These are phyloP conservation scores for Zosterops hypoxanthus DNA, from an alignment of 2,113 vertebrate genomes.

Conservation along the genomic window DNA sequence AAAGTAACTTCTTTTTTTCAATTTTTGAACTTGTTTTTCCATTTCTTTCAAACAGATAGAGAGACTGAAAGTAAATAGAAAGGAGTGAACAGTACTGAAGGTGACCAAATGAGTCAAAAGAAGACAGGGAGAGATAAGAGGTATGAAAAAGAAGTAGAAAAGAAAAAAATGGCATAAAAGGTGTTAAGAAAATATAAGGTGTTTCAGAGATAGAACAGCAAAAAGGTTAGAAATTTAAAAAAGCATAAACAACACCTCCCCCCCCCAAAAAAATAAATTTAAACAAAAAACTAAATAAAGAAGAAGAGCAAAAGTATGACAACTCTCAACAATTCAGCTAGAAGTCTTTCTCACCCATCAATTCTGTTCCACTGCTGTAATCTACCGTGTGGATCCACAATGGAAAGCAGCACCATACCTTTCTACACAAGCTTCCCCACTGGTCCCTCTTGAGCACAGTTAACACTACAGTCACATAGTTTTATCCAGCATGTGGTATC, in stretches of 20 bases:
- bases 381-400: not conserved
- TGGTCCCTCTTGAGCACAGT: not conserved
- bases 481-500: not conserved
- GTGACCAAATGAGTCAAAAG: not conserved
- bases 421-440: not conserved
- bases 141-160: not conserved
- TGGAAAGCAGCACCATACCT: not conserved
- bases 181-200: not conserved
- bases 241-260: not conserved
- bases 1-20: not conserved
- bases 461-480: not conserved
- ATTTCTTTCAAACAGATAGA: not conserved
- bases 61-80: not conserved
- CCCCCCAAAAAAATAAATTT: too few species aligned
- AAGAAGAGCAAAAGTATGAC: not conserved
- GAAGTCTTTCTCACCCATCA: not conserved
- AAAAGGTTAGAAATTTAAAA: not conserved
- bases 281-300: not conserved
- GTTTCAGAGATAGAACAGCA: not conserved
- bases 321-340: not conserved
- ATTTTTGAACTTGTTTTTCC: not conserved
- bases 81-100: not conserved
- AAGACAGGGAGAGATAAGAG: not conserved
- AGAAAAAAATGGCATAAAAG: not conserved
- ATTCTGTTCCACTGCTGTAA: slow-evolving; percentile 26